Conservation (phyloP, 1,140 invertebrate genomes). For the Drosophila sechellia region DNA sequence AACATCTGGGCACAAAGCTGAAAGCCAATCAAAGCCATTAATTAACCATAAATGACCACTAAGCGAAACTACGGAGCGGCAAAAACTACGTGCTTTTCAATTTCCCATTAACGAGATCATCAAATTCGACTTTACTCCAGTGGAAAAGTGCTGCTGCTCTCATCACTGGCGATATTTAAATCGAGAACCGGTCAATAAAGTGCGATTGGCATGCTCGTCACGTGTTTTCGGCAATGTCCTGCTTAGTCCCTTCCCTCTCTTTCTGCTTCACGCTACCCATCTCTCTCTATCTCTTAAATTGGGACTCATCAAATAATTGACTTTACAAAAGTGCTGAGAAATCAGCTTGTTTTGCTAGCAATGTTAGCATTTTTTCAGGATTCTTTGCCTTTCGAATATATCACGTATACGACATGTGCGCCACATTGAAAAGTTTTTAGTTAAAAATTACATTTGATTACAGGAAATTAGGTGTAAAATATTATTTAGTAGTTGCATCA, state of each 20-base stretch:
- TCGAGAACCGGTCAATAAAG: not conserved
- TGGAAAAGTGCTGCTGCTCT: not conserved
- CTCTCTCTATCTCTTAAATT: conserved; percentile 5
- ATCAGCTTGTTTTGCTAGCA: not conserved
- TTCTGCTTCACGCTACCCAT: not conserved
- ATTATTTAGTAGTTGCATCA: too few species aligned
- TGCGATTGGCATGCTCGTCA: conserved; percentile 52
- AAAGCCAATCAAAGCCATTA: conserved; percentile 46
- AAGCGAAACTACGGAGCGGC: conserved; percentile 12
- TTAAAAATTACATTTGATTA: not conserved
- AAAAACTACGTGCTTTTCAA: conserved; percentile 45
- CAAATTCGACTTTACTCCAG: conserved; percentile 44
- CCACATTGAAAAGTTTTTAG: not conserved
- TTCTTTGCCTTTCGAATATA: not conserved
- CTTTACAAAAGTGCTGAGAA: not conserved
- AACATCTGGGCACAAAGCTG: conserved; percentile 37
- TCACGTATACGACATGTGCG: not conserved
- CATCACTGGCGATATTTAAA: conserved; percentile 40
- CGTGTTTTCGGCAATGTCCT: conserved; percentile 37
- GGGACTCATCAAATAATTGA: conserved; percentile 10
- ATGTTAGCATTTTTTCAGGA: not conserved
- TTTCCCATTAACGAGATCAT: conserved; percentile 62
- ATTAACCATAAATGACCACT: conserved; percentile 54
- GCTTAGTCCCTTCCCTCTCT: conserved; percentile 1
- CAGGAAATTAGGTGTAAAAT: too few species aligned